phyloP scores from a whole-genome alignment of 2,113 vertebrate species.

The Hemiscyllium ocellatum region DNA sequence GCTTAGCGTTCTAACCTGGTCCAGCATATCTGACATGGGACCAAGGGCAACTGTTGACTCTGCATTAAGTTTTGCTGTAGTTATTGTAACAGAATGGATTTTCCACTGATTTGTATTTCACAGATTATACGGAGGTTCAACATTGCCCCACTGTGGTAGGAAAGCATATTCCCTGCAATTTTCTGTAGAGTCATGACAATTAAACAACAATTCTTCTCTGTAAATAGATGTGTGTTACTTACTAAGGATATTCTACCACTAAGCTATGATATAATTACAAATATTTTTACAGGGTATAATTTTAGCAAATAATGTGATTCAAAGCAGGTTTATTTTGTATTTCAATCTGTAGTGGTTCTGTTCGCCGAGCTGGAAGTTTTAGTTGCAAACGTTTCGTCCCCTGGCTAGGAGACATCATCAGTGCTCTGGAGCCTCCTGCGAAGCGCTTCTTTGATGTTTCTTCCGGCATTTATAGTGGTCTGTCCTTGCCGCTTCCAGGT shows the following conservation, averaged over 20 bases:
- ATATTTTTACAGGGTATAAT: background rate
- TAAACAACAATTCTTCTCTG: background rate
- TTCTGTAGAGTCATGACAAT: background rate
- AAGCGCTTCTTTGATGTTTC: too few relatives aligned
- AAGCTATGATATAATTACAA: background rate
- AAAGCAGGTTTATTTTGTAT: background rate
- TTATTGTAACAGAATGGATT: background rate
- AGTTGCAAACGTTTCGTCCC: too few relatives aligned
- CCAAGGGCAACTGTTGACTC: background rate
- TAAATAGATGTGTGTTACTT: background rate
- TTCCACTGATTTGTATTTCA: background rate
- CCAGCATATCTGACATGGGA: background rate
- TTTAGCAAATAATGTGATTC: background rate
- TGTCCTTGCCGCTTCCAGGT: too few relatives aligned
- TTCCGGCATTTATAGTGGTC: too few relatives aligned
- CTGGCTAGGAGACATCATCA: too few relatives aligned
- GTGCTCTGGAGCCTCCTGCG: too few relatives aligned
- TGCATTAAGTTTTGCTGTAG: background rate
- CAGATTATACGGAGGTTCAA: background rate
- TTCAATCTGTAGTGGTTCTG: too few relatives aligned
- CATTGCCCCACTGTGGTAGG: background rate
- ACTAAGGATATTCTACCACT: background rate
- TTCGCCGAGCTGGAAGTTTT: too few relatives aligned
- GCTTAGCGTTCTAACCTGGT: background rate
- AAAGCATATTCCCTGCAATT: background rate